phyloP scores from a whole-genome alignment of 2,113 vertebrate genomes.

The Sorex fumeus region DNA sequence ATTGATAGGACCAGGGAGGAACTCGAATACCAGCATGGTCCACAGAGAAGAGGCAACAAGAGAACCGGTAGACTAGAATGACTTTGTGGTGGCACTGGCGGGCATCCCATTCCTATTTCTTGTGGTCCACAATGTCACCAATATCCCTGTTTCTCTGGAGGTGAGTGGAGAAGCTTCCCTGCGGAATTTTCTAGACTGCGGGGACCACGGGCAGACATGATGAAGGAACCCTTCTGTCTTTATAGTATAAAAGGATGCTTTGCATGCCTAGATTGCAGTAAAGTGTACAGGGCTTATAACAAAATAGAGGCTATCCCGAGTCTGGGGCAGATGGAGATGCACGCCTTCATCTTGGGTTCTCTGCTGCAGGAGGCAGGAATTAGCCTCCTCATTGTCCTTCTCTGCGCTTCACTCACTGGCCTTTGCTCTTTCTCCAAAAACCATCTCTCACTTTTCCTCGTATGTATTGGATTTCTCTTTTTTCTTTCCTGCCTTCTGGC shows the following conservation, averaged over 20 bases:
- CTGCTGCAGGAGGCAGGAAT: neutral
- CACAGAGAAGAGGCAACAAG: neutral
- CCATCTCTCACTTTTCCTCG: neutral
- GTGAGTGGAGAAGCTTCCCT: neutral
- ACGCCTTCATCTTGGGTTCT: too few species aligned
- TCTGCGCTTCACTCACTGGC: too few species aligned
- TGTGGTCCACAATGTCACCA: neutral
- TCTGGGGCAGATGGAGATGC: too few species aligned
- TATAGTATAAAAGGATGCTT: neutral
- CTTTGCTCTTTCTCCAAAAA: neutral
- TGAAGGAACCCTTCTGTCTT: neutral
- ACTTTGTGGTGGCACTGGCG: neutral
- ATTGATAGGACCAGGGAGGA: too few species aligned
- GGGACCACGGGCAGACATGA: rapidly evolving
- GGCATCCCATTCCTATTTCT: neutral
- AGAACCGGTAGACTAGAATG: rapidly evolving
- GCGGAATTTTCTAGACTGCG: neutral
- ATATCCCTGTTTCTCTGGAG: neutral
- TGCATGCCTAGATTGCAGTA: too few species aligned
- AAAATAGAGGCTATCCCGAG: too few species aligned
- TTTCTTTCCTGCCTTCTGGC: too few species aligned
- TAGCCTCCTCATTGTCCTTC: neutral
- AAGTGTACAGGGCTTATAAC: too few species aligned
- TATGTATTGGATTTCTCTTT: too few species aligned
- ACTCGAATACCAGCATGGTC: neutral